phyloP scores from a whole-genome alignment of 1,140 invertebrate species.

The Helicoverpa zea region DNA sequence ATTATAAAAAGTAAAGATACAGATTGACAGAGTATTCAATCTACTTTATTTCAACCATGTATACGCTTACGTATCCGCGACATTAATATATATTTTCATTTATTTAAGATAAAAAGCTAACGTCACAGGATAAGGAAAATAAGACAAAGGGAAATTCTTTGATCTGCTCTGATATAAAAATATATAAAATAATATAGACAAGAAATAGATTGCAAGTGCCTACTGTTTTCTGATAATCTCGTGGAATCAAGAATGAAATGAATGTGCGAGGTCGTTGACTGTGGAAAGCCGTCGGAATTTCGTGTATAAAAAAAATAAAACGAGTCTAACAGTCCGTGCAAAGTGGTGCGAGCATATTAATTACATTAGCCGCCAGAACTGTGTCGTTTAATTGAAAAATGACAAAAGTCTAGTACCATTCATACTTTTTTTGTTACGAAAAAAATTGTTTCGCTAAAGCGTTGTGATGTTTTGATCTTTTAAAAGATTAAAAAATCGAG shows the following conservation, averaged over 20 bases:
- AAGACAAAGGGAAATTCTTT: constrained; percentile 25
- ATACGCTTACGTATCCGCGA: constrained; percentile 12
- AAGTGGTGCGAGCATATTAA: constrained; percentile 48
- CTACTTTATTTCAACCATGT: not conserved
- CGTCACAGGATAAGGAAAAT: constrained; percentile 35
- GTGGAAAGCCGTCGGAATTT: constrained; percentile 21
- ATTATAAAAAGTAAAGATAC: not conserved
- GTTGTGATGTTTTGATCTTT: not conserved
- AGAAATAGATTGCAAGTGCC: constrained; percentile 3
- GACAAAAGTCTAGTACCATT: constrained; percentile 32
- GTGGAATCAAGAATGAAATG: constrained; percentile 24
- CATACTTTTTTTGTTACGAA: constrained; percentile 5
- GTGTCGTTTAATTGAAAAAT: constrained; percentile 47
- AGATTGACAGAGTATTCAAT: constrained; percentile 15
- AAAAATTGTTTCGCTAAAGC: constrained; percentile 5
- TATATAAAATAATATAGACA: not conserved
- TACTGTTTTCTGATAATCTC: constrained; percentile 15
- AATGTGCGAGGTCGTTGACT: constrained; percentile 26
- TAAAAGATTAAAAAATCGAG: too few relatives aligned
- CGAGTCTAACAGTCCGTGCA: constrained; percentile 40
- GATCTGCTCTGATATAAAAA: constrained; percentile 16
- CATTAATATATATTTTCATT: constrained; percentile 39
- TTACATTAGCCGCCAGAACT: constrained; percentile 40
- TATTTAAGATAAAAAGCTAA: constrained; percentile 23
- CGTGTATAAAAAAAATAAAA: constrained; percentile 43